Percentiles rank a stretch among this genome's conserved stretches.
Evolutionary conservation across 2,113 vertebrate genomes (phyloP).

Genomic region (Sporophila hypoxantha): DNA sequence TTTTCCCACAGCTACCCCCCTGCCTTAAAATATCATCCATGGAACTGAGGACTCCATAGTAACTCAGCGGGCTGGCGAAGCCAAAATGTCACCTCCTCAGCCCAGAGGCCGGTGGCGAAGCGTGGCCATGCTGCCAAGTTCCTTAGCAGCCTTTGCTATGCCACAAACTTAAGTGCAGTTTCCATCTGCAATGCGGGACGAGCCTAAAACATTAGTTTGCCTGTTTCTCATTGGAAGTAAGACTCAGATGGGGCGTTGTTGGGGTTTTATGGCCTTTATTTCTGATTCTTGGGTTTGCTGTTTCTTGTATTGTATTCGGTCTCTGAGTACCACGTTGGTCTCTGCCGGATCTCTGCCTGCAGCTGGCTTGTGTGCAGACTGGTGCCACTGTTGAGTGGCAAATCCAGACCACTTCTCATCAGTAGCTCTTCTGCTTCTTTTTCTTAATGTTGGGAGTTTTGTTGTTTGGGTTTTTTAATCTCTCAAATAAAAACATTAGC

Average conservation of each 20-base stretch:
- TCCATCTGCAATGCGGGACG: neutral
- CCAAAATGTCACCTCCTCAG: neutral
- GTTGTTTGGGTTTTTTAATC: constrained; percentile 63
- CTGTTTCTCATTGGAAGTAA: neutral
- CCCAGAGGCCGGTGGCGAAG: neutral
- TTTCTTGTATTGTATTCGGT: constrained; percentile 21
- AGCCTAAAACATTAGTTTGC: neutral
- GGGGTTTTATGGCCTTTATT: constrained; percentile 36
- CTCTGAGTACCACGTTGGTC: constrained; percentile 8
- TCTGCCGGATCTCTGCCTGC: constrained; percentile 45
- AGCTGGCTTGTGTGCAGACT: constrained; percentile 44
- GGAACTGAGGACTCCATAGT: constrained; percentile 15
- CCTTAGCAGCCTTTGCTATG: neutral
- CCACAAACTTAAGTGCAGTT: neutral
- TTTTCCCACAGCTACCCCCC: constrained; percentile 40
- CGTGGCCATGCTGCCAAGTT: neutral
- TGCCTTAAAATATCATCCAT: constrained; percentile 41
- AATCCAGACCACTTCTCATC: constrained; percentile 23
- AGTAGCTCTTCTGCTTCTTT: constrained; percentile 48
- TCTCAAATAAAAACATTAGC: constrained; percentile 59
- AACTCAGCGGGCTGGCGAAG: neutral
- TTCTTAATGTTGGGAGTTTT: constrained; percentile 60
- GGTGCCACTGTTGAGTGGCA: constrained; percentile 19
- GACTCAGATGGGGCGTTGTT: neutral
- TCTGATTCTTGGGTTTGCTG: constrained; percentile 32